These are phyloP conservation scores for Nerophis lumbriciformis DNA, from an alignment of 2,113 vertebrate genomes.

Conservation along the genomic window DNA sequence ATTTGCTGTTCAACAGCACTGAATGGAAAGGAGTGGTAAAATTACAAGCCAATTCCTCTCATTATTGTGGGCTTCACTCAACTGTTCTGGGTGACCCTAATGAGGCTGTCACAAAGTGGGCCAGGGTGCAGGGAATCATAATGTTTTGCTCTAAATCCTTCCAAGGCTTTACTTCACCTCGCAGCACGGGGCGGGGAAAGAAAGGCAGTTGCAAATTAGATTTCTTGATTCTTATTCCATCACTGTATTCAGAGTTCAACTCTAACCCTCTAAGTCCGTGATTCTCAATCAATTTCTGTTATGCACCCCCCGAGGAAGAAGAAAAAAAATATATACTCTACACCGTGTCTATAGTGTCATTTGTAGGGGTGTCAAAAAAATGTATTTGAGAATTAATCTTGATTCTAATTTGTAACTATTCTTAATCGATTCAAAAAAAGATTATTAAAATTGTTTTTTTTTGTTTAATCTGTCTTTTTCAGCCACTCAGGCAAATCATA, in stretches of 20 bases:
- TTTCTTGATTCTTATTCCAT: constrained; percentile 36
- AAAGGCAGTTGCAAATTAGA: constrained; percentile 33
- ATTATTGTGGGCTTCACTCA: constrained; percentile 59
- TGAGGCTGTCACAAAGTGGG: constrained; percentile 43
- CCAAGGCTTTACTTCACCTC: constrained; percentile 18
- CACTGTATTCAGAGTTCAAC: too few species aligned
- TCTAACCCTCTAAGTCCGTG: too few species aligned
- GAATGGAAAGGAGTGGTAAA: constrained; percentile 60
- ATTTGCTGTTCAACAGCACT: constrained; percentile 53
- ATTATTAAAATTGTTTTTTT: too few species aligned
- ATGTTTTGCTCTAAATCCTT: constrained; percentile 32
- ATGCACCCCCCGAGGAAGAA: too few species aligned
- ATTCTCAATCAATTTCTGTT: too few species aligned
- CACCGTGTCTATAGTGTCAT: too few species aligned
- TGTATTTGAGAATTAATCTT: too few species aligned
- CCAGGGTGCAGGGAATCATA: constrained; percentile 6
- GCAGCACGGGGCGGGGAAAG: constrained; percentile 35
- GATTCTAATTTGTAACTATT: too few species aligned
- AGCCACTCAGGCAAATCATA: too few species aligned
- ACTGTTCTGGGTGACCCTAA: constrained; percentile 59
- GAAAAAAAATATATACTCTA: too few species aligned
- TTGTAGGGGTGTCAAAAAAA: background rate
- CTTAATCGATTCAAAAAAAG: too few species aligned
- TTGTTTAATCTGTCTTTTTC: too few species aligned
- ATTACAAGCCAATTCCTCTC: constrained; percentile 56